phyloP scores from a whole-genome alignment of 2,113 vertebrate genomes.

The Alethe diademata region DNA sequence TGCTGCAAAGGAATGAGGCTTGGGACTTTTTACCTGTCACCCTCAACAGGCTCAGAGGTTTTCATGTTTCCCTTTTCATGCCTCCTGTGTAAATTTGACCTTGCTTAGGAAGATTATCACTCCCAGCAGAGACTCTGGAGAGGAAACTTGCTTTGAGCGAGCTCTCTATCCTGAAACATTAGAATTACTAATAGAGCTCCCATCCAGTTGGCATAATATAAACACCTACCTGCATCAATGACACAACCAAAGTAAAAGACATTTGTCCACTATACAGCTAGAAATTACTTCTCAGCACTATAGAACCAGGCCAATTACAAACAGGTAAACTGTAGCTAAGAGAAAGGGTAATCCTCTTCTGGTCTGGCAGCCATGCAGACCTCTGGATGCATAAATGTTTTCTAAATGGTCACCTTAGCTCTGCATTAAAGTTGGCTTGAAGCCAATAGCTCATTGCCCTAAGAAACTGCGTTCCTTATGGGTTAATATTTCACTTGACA shows the following conservation, averaged over 20 bases:
- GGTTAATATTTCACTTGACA: slow-evolving; percentile 65
- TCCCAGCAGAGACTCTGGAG: neutral
- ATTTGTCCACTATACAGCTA: neutral
- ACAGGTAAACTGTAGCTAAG: neutral
- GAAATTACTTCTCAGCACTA: neutral
- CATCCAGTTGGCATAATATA: neutral
- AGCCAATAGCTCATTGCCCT: slow-evolving; percentile 22
- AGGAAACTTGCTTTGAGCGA: neutral
- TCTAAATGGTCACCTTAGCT: slow-evolving; percentile 37
- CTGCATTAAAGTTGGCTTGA: neutral
- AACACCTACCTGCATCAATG: neutral
- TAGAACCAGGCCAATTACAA: neutral
- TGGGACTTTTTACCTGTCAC: neutral
- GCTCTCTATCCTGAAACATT: neutral
- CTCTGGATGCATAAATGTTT: slow-evolving; percentile 38
- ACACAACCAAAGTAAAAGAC: neutral
- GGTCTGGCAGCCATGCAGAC: neutral
- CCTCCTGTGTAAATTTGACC: neutral
- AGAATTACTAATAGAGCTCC: neutral
- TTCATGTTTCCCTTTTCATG: neutral
- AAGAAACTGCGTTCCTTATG: slow-evolving; percentile 47
- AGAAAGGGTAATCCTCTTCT: neutral
- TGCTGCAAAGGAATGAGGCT: neutral
- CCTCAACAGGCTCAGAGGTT: neutral
- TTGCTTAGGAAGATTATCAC: neutral